Evolutionary conservation across 2,797 vertebrate species (phyloP), one percentile per base, ranked within the genome.

Genomic region (Delichon dasypus): DNA sequence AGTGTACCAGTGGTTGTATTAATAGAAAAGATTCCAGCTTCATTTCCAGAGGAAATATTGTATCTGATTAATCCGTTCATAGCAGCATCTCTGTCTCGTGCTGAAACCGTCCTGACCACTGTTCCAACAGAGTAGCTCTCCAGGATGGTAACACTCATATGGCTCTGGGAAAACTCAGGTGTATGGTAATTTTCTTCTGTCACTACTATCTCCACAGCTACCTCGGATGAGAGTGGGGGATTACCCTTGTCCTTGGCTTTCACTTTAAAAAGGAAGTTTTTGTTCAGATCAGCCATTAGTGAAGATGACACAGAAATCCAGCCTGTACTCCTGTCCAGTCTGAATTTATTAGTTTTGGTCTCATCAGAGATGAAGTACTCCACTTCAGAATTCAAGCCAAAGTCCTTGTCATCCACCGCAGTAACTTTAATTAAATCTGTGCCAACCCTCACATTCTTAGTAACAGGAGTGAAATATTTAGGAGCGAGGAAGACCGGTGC

Each of bases 171-270:
- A 97, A 99, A 99, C 94, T 99, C 99, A 0, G 99, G 99, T 0
- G 99, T 99, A 79, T 99, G 98, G 95, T 99, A 98, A 94, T 99
- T 99, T 95, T 99, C 99, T 91, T 99, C 99, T 0, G 99, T 99
- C 51, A 99, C 98, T 0, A 98, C 98, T 70, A 99, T 98, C 51
- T 98, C 98, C 77, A 99, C 98, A 6, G 97, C 95, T 1, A 98
- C 98, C 66, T 97, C 98, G 0, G 98, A 95, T 1, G 98, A 99
- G 77, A 99, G 97, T 4, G 99, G 99, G 54, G 99, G 99, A 80
- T 98, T 99, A 45, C 99, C 99, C 97, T 98, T 99, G 97, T 99
- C 99, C 45, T 92, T 98, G 5, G 99, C 99, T 53, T 97, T 98
- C 91, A 99, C 97, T 30, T 98, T 98, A 60, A 99, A 97, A 27